phyloP scores from a whole-genome alignment of 1,140 invertebrate species.

The Magallana angulata region DNA sequence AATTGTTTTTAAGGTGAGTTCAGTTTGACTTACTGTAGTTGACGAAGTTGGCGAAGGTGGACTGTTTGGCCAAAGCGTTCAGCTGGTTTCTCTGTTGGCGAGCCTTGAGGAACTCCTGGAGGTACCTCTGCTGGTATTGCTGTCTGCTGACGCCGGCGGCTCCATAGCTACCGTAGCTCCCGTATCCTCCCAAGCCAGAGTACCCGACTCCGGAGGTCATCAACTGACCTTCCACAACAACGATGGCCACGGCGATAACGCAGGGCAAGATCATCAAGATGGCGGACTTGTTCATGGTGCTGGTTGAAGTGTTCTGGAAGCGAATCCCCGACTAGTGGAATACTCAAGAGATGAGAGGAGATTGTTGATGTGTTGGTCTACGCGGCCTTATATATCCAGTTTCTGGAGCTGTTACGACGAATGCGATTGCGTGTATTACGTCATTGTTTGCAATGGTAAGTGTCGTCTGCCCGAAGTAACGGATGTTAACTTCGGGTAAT shows the following conservation, averaged over 20 bases:
- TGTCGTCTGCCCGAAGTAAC: background rate
- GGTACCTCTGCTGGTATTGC: constrained; percentile 22
- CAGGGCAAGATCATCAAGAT: constrained; percentile 35
- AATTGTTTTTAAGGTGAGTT: too few species aligned
- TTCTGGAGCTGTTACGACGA: background rate
- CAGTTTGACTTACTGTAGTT: constrained; percentile 37
- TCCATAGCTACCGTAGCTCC: too few species aligned
- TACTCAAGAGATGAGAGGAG: background rate
- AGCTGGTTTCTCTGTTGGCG: constrained; percentile 15
- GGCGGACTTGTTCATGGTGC: constrained; percentile 36
- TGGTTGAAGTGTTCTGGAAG: constrained; percentile 14
- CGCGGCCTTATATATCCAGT: background rate
- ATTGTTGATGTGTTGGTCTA: background rate
- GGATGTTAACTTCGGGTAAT: background rate
- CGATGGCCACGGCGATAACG: constrained; percentile 24
- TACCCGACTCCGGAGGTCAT: background rate
- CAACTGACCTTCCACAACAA: constrained; percentile 9
- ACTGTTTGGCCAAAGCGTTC: background rate
- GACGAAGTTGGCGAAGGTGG: constrained; percentile 1
- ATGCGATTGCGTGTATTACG: background rate
- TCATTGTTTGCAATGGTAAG: background rate
- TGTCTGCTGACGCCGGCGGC: background rate
- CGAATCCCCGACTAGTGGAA: constrained; percentile 40
- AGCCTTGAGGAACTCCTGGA: constrained; percentile 7
- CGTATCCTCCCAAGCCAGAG: background rate